Base-by-base conservation (phyloP, 1,140 invertebrate genomes). In the Thaumatotibia leucotreta region DNA sequence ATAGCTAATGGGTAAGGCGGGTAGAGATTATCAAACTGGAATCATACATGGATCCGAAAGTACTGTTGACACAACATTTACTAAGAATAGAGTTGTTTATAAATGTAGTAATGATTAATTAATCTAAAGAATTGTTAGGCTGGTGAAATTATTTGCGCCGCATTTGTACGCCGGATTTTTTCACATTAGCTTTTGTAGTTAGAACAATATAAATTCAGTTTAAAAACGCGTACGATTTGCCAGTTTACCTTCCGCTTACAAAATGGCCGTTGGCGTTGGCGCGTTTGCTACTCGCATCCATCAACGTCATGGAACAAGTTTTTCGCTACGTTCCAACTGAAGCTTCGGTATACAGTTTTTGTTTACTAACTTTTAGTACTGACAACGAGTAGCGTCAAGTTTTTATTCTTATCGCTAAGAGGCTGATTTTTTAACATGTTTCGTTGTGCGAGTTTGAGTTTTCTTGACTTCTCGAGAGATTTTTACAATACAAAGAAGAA, bases 291-390 rank as follows among this genome's bases (percentile, higher is more conserved):
- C 67, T 31, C 68, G 65, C 84, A 87, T 88, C 84, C 76, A 87
- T 88, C 86, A 88, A 68, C 79, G 83, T 87, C 84, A 80, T 63
- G 31, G 72, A 78, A 74, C 81, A 84, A 86, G 83, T 85, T 86
- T 86, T 88, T 86, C 79, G 74, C 74, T 72, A 76, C 77, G 80
- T 76, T 80, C 73, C 71, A 29, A 77, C 81, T 76, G 72, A 79
- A 80, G 69, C 77, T 70, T 77, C 73, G 74, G 70, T 73, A 68
- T 72, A 45, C 71, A 74, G 80, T 84, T 88, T 85, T 88, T 82
- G 79, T 86, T 86, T 78, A 74, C 74, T 72, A 84, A 79, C 81
- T 86, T 75, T 81, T 79, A 78, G 29, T 22, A 35, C 29, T 35
- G 61, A 62, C 61, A 62, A 31, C 17, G 31, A 62, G 1, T 14